Conservation (phyloP, 2,113 vertebrate genomes). For the Esox niger region DNA sequence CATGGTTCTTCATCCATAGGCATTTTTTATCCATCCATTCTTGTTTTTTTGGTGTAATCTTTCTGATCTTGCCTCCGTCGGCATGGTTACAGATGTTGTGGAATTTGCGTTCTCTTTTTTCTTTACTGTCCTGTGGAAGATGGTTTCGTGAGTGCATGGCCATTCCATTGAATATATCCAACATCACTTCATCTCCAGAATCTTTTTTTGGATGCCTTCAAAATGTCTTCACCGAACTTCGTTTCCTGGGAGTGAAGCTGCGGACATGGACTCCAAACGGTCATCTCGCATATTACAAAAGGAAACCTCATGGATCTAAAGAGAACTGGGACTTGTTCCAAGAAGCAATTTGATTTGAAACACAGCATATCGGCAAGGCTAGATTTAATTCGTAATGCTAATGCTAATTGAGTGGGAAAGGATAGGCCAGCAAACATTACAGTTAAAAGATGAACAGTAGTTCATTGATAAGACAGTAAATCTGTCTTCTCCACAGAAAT, state of each 20-base stretch:
- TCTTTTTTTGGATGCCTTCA: slow-evolving; percentile 38
- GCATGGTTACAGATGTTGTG: slow-evolving; percentile 67
- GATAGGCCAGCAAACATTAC: too few relatives aligned
- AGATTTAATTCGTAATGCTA: slow-evolving; percentile 1
- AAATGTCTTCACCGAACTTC: slow-evolving; percentile 43
- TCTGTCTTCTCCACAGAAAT: neutral
- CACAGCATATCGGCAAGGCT: slow-evolving; percentile 7
- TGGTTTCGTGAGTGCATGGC: slow-evolving; percentile 73
- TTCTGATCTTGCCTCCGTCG: slow-evolving; percentile 70
- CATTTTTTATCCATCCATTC: slow-evolving; percentile 71
- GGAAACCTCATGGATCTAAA: slow-evolving; percentile 8
- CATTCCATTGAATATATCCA: slow-evolving; percentile 77
- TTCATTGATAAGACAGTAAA: slow-evolving; percentile 20
- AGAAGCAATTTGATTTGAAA: neutral
- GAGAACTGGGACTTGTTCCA: neutral
- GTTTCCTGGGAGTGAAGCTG: slow-evolving; percentile 38
- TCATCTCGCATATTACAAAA: slow-evolving; percentile 27
- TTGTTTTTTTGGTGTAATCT: slow-evolving; percentile 66
- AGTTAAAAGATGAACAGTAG: slow-evolving; percentile 16
- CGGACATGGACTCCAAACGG: slow-evolving; percentile 47
- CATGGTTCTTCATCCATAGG: slow-evolving; percentile 68
- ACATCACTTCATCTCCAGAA: slow-evolving; percentile 61
- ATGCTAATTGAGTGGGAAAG: too few relatives aligned
- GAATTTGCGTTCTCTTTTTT: slow-evolving; percentile 47
- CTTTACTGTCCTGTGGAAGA: slow-evolving; percentile 53